Conservation (phyloP, 2,113 vertebrate genomes). For the Petroica traversi region DNA sequence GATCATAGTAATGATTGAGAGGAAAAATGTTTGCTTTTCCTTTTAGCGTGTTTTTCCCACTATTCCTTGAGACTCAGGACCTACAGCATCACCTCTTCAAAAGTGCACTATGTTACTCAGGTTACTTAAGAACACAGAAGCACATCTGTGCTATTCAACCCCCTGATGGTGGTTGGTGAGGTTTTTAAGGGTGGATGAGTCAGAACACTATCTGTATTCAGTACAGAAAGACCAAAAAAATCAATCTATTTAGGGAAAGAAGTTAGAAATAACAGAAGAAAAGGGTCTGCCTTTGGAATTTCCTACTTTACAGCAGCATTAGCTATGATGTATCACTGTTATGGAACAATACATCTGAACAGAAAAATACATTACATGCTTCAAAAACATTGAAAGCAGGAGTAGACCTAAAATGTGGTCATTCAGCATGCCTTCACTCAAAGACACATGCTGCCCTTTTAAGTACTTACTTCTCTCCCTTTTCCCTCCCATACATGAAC, state of each 20-base stretch:
- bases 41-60: background rate
- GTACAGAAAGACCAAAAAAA: background rate
- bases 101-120: background rate
- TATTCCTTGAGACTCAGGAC: background rate
- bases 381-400: background rate
- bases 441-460: background rate
- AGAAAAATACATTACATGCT: background rate
- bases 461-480: background rate
- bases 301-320: slow-evolving; percentile 8
- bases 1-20: background rate
- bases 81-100: background rate
- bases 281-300: background rate
- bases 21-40: background rate
- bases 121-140: slow-evolving; percentile 31
- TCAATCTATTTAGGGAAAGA: slow-evolving; percentile 1
- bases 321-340: background rate
- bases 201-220: slow-evolving; percentile 53
- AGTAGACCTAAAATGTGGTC: background rate
- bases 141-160: slow-evolving; percentile 8
- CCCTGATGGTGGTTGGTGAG: background rate
- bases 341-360: background rate
- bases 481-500: background rate
- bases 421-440: background rate
- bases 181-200: slow-evolving; percentile 32
- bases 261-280: slow-evolving; percentile 11